Evolutionary conservation across 2,113 vertebrate species (phyloP), one percentile per base, ranked within the genome.

Genomic region (Numida meleagris): DNA sequence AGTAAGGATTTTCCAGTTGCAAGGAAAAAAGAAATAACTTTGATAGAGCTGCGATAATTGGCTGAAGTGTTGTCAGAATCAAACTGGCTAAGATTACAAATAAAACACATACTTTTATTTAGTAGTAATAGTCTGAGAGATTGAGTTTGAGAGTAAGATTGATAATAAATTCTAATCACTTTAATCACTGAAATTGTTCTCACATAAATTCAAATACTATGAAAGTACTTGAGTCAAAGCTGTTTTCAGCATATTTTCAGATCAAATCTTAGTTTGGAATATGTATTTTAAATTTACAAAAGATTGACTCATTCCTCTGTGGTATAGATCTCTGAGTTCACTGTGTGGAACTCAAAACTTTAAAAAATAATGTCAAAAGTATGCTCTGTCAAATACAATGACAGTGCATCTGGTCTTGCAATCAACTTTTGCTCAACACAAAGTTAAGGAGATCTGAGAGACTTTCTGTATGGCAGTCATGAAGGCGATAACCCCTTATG

Each of bases 171-270:
- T 66, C 43, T 76, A 88, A 82, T 85, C 77, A 74, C 20, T 53
- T 12, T 82, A 94, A 91, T 43, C 27, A 31, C 67, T 89, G 94
- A 50, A 79, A 93, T 91, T 95, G 38, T 51, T 65, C 57, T 13
- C 50, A n/a, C 3, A 1, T 92, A 76, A 80, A 79, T 72, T 71
- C 2, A 10, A 80, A 31, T 77, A 84, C 33, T 88, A 33, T 33
- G 74, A 42, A 82, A 67, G 18, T 85, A 78, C 19, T 48, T 50
- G 38, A 89, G 51, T 79, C 91, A 85, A 73, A 27, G 29, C 58
- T 70, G 58, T 88, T 94, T 95, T 91, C 63, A 84, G 14, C 83
- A 34, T 72, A 75, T 94, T 96, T 96, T 84, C 66, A 89, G 71
- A 87, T 61, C 27, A 77, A 20, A 9, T 62, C 14, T 24, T 86